Conservation (phyloP, 2,113 vertebrate species). For the Archocentrus centrarchus region DNA sequence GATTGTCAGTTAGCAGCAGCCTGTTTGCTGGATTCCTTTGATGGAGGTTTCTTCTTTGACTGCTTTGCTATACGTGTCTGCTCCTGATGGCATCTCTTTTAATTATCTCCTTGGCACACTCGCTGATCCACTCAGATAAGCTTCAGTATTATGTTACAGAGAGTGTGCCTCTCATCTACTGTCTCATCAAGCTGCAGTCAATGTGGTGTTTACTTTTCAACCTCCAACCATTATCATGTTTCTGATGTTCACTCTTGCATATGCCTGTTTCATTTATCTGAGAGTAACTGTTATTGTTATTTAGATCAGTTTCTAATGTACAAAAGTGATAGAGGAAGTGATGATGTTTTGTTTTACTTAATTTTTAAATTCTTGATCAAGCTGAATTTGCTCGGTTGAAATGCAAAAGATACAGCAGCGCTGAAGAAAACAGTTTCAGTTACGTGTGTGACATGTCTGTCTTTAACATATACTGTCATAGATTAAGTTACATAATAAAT, state of each 20-base stretch:
- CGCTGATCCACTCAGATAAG: conserved; percentile 68
- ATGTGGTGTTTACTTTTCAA: conserved; percentile 60
- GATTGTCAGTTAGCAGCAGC: conserved; percentile 62
- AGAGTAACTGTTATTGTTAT: conserved; percentile 5
- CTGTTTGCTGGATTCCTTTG: conserved; percentile 55
- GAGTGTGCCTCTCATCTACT: conserved; percentile 48
- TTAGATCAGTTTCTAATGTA: conserved; percentile 28
- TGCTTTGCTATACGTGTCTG: conserved; percentile 38
- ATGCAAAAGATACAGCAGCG: neutral
- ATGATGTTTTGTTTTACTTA: neutral
- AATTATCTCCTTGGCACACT: conserved; percentile 68
- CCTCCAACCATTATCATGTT: conserved; percentile 48
- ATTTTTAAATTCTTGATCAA: neutral
- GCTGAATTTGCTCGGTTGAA: neutral
- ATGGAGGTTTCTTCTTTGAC: conserved; percentile 46
- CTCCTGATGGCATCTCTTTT: conserved; percentile 63
- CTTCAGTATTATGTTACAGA: conserved; percentile 69
- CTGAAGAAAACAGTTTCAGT: neutral
- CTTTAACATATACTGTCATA: conserved; percentile 59
- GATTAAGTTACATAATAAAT: conserved; percentile 81
- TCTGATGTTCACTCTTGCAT: conserved; percentile 15
- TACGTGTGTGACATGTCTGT: conserved; percentile 33
- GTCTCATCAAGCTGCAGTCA: conserved; percentile 57
- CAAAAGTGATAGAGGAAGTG: neutral
- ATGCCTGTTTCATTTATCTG: neutral